phyloP scores from a whole-genome alignment of 2,797 vertebrate genomes.

The Triplophysa bombifrons region DNA sequence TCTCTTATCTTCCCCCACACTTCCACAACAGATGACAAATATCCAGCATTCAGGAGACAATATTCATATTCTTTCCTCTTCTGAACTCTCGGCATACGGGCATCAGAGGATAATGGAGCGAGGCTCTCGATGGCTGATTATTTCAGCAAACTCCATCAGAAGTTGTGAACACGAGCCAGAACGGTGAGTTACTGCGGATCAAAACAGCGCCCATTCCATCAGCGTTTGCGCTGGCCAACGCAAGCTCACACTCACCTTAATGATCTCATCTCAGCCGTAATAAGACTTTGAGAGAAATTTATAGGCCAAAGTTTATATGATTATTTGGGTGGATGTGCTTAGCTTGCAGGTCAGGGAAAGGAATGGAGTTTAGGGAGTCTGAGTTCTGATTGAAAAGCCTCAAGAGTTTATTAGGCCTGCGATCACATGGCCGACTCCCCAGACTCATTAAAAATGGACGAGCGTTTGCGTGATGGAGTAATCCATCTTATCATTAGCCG shows the following conservation, averaged over 20 bases:
- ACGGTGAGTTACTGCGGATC: constrained; percentile 75
- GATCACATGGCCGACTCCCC: constrained; percentile 25
- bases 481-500: constrained; percentile 39
- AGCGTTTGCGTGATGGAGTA: constrained; percentile 39
- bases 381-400: constrained; percentile 34
- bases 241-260: constrained; percentile 62
- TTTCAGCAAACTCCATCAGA: constrained; percentile 71
- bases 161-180: constrained; percentile 62
- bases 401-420: constrained; percentile 35
- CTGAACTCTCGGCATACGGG: constrained; percentile 17
- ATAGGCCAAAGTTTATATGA: constrained; percentile 69
- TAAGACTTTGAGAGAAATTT: constrained; percentile 69
- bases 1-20: background rate
- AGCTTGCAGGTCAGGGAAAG: constrained; percentile 66
- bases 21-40: constrained; percentile 4
- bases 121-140: constrained; percentile 73
- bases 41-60: background rate
- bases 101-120: constrained; percentile 60
- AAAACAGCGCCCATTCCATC: constrained; percentile 76
- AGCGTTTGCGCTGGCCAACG: constrained; percentile 63
- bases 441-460: constrained; percentile 48
- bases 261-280: constrained; percentile 71
- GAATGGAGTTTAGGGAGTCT: constrained; percentile 2
- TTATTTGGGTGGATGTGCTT: constrained; percentile 73
- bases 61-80: constrained; percentile 19